A percentile compares a stretch with the other conserved stretches of the same genome.
phyloP scores from a whole-genome alignment of 2,797 vertebrate species.

The Nyctalus aviator region DNA sequence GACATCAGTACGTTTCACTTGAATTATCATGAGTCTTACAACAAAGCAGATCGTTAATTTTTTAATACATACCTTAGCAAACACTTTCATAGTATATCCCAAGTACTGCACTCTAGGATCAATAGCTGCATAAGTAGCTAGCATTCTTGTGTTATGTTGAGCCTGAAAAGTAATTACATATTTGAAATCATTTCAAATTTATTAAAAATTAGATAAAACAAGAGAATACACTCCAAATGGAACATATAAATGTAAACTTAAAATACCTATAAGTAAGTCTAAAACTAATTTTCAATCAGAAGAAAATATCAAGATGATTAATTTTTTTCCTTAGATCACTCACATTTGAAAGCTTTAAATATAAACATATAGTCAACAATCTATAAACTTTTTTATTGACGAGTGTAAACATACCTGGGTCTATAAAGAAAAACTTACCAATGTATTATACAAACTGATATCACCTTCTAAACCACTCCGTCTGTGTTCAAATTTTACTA shows the following conservation, averaged over 20 bases:
- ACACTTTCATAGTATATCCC: constrained; percentile 99
- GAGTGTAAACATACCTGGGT: background rate
- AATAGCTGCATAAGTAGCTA: constrained; percentile 96
- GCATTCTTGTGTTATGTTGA: constrained; percentile 98
- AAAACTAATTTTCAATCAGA: constrained; percentile 56
- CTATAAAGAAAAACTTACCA: constrained; percentile 89
- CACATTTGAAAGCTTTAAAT: constrained; percentile 53
- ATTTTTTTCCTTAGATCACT: constrained; percentile 37
- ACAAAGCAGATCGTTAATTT: constrained; percentile 47
- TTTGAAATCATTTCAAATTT: constrained; percentile 66
- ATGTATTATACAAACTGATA: constrained; percentile 98
- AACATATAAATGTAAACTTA: constrained; percentile 33
- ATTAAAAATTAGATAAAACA: constrained; percentile 46
- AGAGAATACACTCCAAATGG: constrained; percentile 28
- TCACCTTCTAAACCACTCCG: constrained; percentile 97
- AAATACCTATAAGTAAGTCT: constrained; percentile 44
- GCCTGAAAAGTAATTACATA: constrained; percentile 88
- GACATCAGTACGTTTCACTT: constrained; percentile 48
- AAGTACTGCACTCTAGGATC: constrained; percentile 97
- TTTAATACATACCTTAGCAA: constrained; percentile 94
- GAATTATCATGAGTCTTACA: constrained; percentile 10
- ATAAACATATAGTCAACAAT: background rate
- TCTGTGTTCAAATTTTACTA: constrained; percentile 99
- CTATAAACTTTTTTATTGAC: constrained; percentile 37
- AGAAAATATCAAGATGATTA: constrained; percentile 50